These are phyloP conservation scores for Manis crassicaudata DNA, from an alignment of 2,797 vertebrate genomes.

Conservation along the genomic window DNA sequence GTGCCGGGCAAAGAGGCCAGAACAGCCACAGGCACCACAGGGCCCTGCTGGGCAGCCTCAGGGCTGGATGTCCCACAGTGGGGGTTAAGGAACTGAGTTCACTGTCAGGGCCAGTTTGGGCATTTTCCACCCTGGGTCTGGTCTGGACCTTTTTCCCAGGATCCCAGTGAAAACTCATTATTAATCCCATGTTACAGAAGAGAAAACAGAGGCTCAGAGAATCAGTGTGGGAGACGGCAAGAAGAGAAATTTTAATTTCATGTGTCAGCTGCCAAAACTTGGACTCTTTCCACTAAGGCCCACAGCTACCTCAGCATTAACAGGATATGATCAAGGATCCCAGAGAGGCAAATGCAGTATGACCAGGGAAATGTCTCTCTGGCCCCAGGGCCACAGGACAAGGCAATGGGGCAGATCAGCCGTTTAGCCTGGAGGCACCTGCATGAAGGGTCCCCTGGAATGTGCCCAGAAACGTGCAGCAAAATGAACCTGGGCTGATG, in stretches of 20 bases:
- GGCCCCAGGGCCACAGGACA: not conserved
- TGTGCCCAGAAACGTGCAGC: not conserved
- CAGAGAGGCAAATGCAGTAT: not conserved
- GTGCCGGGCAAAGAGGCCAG: not conserved
- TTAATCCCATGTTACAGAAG: not conserved
- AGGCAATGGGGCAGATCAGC: not conserved
- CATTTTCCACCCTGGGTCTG: not conserved
- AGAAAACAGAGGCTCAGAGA: not conserved
- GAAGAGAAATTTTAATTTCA: not conserved
- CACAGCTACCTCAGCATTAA: not conserved
- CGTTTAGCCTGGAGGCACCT: not conserved
- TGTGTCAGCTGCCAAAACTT: accelerated
- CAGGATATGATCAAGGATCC: not conserved
- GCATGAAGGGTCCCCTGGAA: not conserved
- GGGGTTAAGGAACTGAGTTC: not conserved
- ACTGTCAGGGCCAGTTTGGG: not conserved
- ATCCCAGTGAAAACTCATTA: not conserved
- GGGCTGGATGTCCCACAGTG: not conserved
- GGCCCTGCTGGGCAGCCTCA: not conserved
- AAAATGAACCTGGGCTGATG: not conserved
- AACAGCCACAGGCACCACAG: not conserved
- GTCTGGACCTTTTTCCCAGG: not conserved
- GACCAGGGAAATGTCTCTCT: not conserved
- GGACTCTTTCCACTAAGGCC: not conserved
- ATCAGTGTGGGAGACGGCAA: not conserved